Base-by-base conservation (phyloP, 2,113 vertebrate genomes). In the Atherinomorus stipes region DNA sequence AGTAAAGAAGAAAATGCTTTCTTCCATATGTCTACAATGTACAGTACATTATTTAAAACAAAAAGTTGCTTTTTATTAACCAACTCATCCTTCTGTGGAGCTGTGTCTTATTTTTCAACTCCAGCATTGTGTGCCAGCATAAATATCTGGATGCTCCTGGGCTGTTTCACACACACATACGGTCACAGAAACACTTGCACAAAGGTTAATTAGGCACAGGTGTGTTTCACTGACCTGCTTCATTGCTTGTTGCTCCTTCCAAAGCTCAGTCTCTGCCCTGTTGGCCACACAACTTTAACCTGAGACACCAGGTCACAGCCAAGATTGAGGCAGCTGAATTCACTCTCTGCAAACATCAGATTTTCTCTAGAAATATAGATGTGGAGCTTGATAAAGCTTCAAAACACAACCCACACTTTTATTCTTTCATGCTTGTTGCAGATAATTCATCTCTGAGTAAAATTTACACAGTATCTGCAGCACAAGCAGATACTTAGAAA, bases 141-240 rank as follows among this genome's bases (percentile, higher is more conserved):
- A 45, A 57, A 38, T 28, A 50, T 26, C n/a, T 16, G 42, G 25
- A 58, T 49, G n/a, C 52, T 47, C 44, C 47, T 64, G 50, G 59
- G 62, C 60, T 3, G 11, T 67, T 38, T 77, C 52, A 42, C 74
- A 56, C 54, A 19, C 53, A 49, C 44, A 26, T 70, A 53, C 64
- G 40, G 78, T 21, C 26, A 22, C 58, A n/a, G 19, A 67, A 4
- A 60, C 49, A 56, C 15, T 75, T 13, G 13, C 66, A 69, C 65
- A 81, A 45, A 79, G 74, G 78, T 83, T 82, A 87, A 88, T 89
- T 82, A 87, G 80, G 64, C 74, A 73, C 73, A 85, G 85, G 85
- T 90, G 82, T 65, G 71, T 62, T 85, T 80, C 10, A 54, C 25
- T 80, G 79, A 89, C 81, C 88, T 25, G 77, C 74, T 63, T 60